phyloP scores from a whole-genome alignment of 2,888 invertebrate genomes.

The Agrypnus murinus region DNA sequence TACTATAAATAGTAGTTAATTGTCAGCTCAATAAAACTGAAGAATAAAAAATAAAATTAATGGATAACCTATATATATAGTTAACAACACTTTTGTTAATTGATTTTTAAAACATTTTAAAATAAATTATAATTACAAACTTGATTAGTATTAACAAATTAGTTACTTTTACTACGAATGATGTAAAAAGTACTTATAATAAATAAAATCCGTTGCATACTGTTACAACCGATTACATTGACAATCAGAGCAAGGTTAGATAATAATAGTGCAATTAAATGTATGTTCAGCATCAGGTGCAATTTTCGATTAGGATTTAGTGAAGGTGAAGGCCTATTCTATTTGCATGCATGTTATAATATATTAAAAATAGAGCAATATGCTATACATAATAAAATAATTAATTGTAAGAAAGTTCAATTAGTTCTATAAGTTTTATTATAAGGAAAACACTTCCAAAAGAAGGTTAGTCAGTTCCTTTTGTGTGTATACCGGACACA shows the following conservation, averaged over 20 bases:
- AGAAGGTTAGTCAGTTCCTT: constrained; percentile 8
- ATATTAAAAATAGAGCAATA: not conserved
- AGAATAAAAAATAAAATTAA: too few species aligned
- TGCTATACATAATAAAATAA: too few species aligned
- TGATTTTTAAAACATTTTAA: too few species aligned
- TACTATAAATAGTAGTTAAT: too few species aligned
- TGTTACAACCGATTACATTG: not conserved
- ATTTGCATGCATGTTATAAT: not conserved
- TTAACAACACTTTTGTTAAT: too few species aligned
- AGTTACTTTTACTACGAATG: constrained; percentile 5
- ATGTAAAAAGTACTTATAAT: constrained; percentile 3
- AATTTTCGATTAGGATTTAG: constrained; percentile 4
- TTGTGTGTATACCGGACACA: not conserved
- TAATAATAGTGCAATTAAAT: constrained; percentile 7
- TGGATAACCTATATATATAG: too few species aligned
- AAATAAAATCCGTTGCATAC: not conserved
- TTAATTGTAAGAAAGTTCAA: too few species aligned
- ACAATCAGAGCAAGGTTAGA: constrained; percentile 25
- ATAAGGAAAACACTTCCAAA: not conserved
- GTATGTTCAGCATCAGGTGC: not conserved
- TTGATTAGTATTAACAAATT: too few species aligned
- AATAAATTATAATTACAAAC: too few species aligned
- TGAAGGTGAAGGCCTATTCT: constrained; percentile 12
- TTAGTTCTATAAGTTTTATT: too few species aligned
- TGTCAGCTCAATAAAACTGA: too few species aligned